Conservation (phyloP, 2,888 invertebrate genomes). For the Latrodectus hesperus region DNA sequence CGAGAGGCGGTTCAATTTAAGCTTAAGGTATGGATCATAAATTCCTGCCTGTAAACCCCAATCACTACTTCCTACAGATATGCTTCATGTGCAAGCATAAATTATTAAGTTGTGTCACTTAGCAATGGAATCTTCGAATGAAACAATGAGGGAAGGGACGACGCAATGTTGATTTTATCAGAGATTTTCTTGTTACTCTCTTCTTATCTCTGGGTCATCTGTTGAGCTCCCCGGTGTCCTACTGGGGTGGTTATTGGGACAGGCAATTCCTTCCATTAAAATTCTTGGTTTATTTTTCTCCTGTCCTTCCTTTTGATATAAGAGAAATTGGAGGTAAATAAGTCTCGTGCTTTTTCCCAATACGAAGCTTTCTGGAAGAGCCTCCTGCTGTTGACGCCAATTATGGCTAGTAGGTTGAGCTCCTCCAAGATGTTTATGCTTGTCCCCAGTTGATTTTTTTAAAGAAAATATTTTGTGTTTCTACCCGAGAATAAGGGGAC, state of each 20-base stretch:
- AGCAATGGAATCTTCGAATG: neutral
- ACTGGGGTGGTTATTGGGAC: slow-evolving; percentile 41
- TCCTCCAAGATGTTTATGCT: slow-evolving; percentile 47
- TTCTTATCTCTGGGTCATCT: slow-evolving; percentile 62
- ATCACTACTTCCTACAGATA: no score
- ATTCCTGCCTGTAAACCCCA: no score
- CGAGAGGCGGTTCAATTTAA: no score
- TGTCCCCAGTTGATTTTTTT: slow-evolving; percentile 28
- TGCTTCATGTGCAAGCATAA: neutral
- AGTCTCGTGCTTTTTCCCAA: slow-evolving; percentile 10
- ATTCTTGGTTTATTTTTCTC: neutral
- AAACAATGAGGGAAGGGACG: neutral
- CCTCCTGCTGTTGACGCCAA: slow-evolving; percentile 43
- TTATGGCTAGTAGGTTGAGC: slow-evolving; percentile 31
- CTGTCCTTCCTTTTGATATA: slow-evolving; percentile 24
- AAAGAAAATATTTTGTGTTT: neutral
- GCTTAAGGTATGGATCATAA: no score
- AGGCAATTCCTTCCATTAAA: slow-evolving; percentile 38
- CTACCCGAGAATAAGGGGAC: neutral
- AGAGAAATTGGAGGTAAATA: slow-evolving; percentile 40
- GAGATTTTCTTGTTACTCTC: neutral
- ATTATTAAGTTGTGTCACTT: neutral
- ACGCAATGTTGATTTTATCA: slow-evolving; percentile 19
- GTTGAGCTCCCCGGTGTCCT: slow-evolving; percentile 16
- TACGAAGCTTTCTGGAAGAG: neutral